Base-by-base conservation (phyloP, 2,797 vertebrate genomes). In the Lateolabrax maculatus region DNA sequence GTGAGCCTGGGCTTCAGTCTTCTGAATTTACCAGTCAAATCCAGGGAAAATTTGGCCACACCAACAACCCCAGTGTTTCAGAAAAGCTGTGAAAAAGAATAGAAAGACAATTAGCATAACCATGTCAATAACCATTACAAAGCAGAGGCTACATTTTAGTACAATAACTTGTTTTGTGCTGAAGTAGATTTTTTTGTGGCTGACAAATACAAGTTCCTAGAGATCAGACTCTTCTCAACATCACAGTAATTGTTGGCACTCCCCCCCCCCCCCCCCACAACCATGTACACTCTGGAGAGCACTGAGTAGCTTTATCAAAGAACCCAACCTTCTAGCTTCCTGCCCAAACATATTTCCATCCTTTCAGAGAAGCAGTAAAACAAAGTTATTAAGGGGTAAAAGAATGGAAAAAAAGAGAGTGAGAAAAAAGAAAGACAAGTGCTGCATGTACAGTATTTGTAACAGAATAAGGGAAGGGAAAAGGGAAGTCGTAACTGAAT, bases 1-100 rank as follows among this genome's bases (percentile, higher is more conserved):
- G 98, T 99, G 94, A 99, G 98, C 98, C 98, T 99, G 98, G 98
- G 98, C 98, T 99, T 99, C 98, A 99, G 98, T 99, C 98, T 99
- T 99, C 98, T 99, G 98, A 99, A 99, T 99, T 98, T 98, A 96
- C 96, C 95, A 96, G 96, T 97, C 98, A 98, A 97, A 97, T 97
- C 97, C 97, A 99, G 97, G 97, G 95, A 99, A 98, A 99, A 99
- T 99, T 97, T 95, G 93, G 97, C 98, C 98, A 97, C 98, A 97
- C 98, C 98, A 96, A 95, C 95, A 96, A 97, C 97, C 98, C 98
- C 97, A 96, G 97, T 88, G 97, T 96, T 97, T 97, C 95, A 97
- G 94, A 93, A 96, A 95, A 95, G 96, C 96, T 96, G 96, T 73
- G 88, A 89, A 83, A 41, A 75, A 70, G 78, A 80, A 8, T 74